phyloP scores from a whole-genome alignment of 1,140 invertebrate species.

The Periplaneta americana region DNA sequence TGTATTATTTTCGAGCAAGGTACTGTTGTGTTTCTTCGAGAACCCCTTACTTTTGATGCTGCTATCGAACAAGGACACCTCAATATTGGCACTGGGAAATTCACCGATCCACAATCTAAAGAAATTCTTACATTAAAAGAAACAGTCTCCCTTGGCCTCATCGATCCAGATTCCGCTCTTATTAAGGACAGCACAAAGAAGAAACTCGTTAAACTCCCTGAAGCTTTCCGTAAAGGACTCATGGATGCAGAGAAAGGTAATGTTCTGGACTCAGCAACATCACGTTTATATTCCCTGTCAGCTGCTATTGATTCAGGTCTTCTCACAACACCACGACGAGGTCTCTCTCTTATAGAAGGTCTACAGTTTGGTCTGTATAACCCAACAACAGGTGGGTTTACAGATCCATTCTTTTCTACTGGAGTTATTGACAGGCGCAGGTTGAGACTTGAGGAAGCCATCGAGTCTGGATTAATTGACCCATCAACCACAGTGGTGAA shows the following conservation, averaged over 20 bases:
- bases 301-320: conserved; percentile 71
- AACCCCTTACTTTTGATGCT: conserved; percentile 69
- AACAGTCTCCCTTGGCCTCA: conserved; percentile 70
- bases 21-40: conserved; percentile 58
- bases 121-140: conserved; percentile 76
- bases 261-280: conserved; percentile 74
- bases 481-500: conserved; percentile 78
- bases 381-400: conserved; percentile 67
- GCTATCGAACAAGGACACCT: conserved; percentile 68
- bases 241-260: conserved; percentile 83
- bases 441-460: conserved; percentile 69
- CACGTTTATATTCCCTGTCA: conserved; percentile 66
- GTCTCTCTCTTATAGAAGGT: conserved; percentile 74
- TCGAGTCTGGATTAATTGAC: conserved; percentile 73
- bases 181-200: conserved; percentile 82
- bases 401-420: conserved; percentile 69
- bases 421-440: conserved; percentile 59
- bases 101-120: conserved; percentile 65
- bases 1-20: conserved; percentile 70
- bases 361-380: conserved; percentile 79
- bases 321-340: conserved; percentile 65
- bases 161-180: conserved; percentile 82
- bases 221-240: conserved; percentile 78
- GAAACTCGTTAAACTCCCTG: conserved; percentile 74
- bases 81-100: conserved; percentile 64